Conservation (phyloP, 2,888 invertebrate genomes). For the Drosophila pullipes region DNA sequence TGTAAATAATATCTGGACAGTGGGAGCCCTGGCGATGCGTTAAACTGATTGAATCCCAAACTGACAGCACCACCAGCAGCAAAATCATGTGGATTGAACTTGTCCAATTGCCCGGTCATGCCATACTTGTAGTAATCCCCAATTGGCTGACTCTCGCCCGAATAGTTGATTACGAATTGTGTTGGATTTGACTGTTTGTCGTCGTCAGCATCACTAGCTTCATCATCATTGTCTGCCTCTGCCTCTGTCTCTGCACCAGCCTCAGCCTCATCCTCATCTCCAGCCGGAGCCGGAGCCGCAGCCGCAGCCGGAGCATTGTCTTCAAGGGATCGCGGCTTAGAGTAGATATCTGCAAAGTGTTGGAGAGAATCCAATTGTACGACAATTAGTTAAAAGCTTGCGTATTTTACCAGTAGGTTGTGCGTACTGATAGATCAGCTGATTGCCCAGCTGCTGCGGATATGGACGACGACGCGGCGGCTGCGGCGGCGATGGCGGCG, state of each 20-base stretch:
- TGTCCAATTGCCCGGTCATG: neutral
- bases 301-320: slow-evolving; percentile 28
- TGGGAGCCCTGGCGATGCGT: slow-evolving; percentile 28
- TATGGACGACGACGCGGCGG: slow-evolving; percentile 34
- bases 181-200: slow-evolving; percentile 5
- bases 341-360: slow-evolving; percentile 84
- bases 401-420: slow-evolving; percentile 83
- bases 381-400: slow-evolving; percentile 83
- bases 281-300: slow-evolving; percentile 7
- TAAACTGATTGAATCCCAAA: slow-evolving; percentile 19
- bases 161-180: slow-evolving; percentile 46
- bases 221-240: neutral
- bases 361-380: slow-evolving; percentile 83
- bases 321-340: slow-evolving; percentile 47
- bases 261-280: slow-evolving; percentile 1
- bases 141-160: slow-evolving; percentile 26
- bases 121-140: slow-evolving; percentile 18
- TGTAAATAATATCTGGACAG: slow-evolving; percentile 45
- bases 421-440: slow-evolving; percentile 78
- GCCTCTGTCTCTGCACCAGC: neutral
- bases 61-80: neutral
- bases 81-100: slow-evolving; percentile 15
- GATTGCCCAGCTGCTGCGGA: slow-evolving; percentile 61
- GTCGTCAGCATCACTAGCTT: neutral
- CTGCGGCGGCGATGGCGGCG: slow-evolving; percentile 11